phyloP scores from a whole-genome alignment of 2,888 invertebrate species.

The Calameuta idolon region DNA sequence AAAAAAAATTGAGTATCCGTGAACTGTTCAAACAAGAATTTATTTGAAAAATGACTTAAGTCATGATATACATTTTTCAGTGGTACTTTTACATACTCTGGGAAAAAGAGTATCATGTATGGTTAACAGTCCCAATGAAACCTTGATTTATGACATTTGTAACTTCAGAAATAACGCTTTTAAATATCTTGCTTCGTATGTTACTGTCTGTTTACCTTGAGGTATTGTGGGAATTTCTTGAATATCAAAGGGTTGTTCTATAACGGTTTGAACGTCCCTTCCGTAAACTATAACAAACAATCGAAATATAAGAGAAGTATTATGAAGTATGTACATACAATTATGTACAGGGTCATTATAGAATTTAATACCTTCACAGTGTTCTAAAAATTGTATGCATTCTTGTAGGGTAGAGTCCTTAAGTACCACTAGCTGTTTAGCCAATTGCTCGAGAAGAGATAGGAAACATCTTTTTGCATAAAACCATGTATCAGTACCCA shows the following conservation, averaged over 20 bases:
- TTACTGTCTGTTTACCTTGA: slow-evolving; percentile 88
- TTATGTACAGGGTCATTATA: background rate
- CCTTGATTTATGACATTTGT: slow-evolving; percentile 63
- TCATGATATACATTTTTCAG: background rate
- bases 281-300: slow-evolving; percentile 77
- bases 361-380: slow-evolving; percentile 78
- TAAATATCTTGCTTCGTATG: slow-evolving; percentile 88
- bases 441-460: slow-evolving; percentile 90
- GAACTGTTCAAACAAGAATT: background rate
- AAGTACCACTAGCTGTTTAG: slow-evolving; percentile 90
- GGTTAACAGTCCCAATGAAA: background rate
- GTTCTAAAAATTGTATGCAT: slow-evolving; percentile 89
- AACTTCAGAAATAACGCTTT: slow-evolving; percentile 83
- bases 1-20: background rate
- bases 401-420: slow-evolving; percentile 89
- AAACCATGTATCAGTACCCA: slow-evolving; percentile 99
- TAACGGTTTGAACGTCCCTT: slow-evolving; percentile 83
- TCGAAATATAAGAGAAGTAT: slow-evolving; percentile 15
- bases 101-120: background rate
- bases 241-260: slow-evolving; percentile 84
- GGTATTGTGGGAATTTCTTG: slow-evolving; percentile 74
- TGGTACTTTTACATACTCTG: background rate
- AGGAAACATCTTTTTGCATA: slow-evolving; percentile 97
- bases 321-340: background rate
- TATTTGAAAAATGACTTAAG: background rate